Percentiles rank a stretch among this genome's conserved stretches.
Evolutionary conservation across 2,113 vertebrate genomes (phyloP).

Genomic region (Plectropomus leopardus): DNA sequence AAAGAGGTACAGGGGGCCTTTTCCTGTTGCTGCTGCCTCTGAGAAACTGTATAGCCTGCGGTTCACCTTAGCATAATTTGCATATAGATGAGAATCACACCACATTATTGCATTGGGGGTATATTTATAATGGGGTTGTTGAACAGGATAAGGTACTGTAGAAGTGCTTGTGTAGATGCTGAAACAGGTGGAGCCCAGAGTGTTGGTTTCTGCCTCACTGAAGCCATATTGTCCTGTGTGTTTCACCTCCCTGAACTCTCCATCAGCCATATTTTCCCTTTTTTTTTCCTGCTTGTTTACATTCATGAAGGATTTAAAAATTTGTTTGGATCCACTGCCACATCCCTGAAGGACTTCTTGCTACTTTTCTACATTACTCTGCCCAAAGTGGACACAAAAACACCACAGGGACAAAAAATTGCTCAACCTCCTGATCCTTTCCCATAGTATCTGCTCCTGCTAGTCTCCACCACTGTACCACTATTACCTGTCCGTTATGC

Average conservation of each 20-base stretch:
- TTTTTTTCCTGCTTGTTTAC: conserved; percentile 22
- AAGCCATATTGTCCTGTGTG: background rate
- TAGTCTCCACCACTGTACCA: conserved; percentile 13
- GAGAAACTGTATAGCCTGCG: conserved; percentile 16
- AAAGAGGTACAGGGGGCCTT: conserved; percentile 36
- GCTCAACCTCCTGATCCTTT: conserved; percentile 53
- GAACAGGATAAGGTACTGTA: conserved; percentile 45
- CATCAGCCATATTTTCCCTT: background rate
- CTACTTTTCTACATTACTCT: conserved; percentile 29
- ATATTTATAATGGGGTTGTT: conserved; percentile 62
- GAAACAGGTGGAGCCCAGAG: conserved; percentile 23
- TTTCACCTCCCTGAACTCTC: conserved; percentile 1
- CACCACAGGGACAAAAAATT: conserved; percentile 49
- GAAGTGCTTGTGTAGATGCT: conserved; percentile 28
- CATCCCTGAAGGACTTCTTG: background rate
- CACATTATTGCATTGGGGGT: conserved; percentile 51
- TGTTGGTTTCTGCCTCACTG: conserved; percentile 22
- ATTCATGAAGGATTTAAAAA: background rate
- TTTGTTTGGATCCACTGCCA: background rate
- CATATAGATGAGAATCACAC: conserved; percentile 72
- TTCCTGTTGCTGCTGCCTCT: conserved; percentile 37
- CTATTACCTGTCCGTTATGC: conserved; percentile 48
- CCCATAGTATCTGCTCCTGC: conserved; percentile 24
- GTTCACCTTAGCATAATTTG: conserved; percentile 68
- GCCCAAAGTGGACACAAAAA: conserved; percentile 17